Evolutionary conservation across 2,888 invertebrate genomes (phyloP).

Genomic region (Bombylius discolor): DNA sequence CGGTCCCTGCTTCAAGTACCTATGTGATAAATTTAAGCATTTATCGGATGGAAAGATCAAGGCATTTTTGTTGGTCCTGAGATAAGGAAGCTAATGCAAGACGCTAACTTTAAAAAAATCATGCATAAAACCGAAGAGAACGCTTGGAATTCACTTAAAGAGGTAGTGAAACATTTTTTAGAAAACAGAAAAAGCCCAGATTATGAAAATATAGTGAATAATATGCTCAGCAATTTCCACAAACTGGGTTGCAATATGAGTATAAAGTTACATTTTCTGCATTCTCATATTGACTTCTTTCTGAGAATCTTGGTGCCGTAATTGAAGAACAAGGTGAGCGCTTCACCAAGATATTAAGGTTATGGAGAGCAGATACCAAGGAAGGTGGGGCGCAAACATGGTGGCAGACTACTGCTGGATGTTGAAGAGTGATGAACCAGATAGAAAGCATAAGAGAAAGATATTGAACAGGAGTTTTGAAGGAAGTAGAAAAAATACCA

Average conservation of each 20-base stretch:
- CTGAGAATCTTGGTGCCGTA: background rate
- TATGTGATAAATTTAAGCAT: too few species aligned
- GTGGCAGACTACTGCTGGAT: background rate
- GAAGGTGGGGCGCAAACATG: background rate
- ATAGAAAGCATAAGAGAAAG: too few species aligned
- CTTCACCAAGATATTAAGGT: background rate
- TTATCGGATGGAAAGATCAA: background rate
- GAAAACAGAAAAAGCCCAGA: background rate
- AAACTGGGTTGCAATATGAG: background rate
- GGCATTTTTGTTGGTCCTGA: background rate
- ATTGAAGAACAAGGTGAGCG: background rate
- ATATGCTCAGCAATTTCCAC: background rate
- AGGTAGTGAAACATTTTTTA: background rate
- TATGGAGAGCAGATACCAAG: background rate
- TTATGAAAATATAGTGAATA: background rate
- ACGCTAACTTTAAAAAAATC: background rate
- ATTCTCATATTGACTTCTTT: background rate
- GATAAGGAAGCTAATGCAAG: background rate
- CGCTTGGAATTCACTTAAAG: background rate
- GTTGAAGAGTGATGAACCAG: too few species aligned
- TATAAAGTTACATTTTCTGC: conserved; percentile 1
- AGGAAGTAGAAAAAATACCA: background rate
- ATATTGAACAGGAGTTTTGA: background rate
- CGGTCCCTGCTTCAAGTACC: too few species aligned
- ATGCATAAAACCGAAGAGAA: background rate